phyloP scores from a whole-genome alignment of 92 coral and sea anemone genomes.

The Scolanthus callimorphus region DNA sequence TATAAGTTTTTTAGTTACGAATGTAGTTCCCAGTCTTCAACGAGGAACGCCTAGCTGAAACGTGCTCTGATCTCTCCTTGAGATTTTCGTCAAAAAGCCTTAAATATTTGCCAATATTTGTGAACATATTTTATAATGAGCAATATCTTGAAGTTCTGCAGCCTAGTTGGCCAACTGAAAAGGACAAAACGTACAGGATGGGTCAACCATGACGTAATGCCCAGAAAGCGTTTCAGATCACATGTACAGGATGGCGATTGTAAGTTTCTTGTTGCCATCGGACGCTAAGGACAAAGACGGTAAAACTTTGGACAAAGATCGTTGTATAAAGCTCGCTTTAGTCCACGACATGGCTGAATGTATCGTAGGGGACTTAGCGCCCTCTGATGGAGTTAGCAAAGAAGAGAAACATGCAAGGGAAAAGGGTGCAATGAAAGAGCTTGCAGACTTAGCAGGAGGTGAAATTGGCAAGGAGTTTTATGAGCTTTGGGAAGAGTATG shows the following conservation, averaged over 20 bases:
- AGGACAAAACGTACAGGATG: slow-evolving; percentile 93
- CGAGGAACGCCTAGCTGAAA: no score
- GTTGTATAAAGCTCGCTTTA: slow-evolving; percentile 87
- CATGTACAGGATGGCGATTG: slow-evolving; percentile 95
- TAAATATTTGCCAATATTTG: no score
- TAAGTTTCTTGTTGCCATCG: slow-evolving; percentile 65
- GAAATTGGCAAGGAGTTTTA: slow-evolving; percentile 74
- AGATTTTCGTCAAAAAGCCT: no score
- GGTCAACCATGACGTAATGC: slow-evolving; percentile 62
- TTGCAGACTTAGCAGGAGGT: slow-evolving; percentile 61
- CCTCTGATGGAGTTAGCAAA: slow-evolving; percentile 79
- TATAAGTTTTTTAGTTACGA: no score
- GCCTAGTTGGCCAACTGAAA: slow-evolving; percentile 78
- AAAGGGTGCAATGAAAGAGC: slow-evolving; percentile 79
- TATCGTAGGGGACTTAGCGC: slow-evolving; percentile 94
- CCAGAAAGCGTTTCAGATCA: slow-evolving; percentile 99
- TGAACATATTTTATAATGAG: slow-evolving; percentile 24
- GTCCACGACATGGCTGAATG: slow-evolving; percentile 98
- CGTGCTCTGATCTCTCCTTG: no score
- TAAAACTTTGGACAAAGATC: slow-evolving; percentile 56
- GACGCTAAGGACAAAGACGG: slow-evolving; percentile 26
- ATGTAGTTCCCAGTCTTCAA: no score
- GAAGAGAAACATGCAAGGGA: slow-evolving; percentile 83
- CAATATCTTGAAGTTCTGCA: slow-evolving; percentile 71
- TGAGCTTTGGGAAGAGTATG: slow-evolving; percentile 87